Conservation (phyloP, 2,113 vertebrate genomes). For the Bettongia penicillata region DNA sequence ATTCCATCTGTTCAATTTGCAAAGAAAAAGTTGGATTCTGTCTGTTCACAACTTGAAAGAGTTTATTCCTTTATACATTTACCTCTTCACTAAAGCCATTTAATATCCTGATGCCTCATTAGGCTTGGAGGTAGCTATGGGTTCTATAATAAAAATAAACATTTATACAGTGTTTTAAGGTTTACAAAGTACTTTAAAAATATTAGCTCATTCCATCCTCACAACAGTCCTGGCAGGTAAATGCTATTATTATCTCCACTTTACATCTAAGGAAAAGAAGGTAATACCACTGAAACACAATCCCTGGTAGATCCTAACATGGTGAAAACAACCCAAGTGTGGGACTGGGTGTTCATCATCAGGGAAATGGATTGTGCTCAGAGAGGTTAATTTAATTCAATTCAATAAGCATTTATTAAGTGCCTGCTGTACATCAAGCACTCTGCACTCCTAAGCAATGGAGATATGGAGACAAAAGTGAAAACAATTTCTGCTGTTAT, state of each 20-base stretch:
- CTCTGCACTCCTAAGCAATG: neutral
- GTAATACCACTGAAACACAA: neutral
- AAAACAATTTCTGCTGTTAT: neutral
- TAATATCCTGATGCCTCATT: neutral
- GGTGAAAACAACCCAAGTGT: neutral
- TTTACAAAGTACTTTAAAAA: neutral
- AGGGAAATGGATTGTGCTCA: neutral
- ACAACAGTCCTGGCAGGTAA: neutral
- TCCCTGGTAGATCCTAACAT: neutral
- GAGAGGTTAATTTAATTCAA: neutral
- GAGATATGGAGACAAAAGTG: neutral
- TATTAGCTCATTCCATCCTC: neutral
- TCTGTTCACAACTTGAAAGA: neutral
- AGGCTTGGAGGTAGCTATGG: neutral
- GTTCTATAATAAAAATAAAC: neutral
- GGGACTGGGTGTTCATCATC: neutral
- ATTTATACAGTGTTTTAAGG: neutral
- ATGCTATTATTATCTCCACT: neutral
- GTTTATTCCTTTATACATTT: neutral
- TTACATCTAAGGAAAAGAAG: neutral
- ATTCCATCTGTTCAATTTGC: conserved; percentile 18
- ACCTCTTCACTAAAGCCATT: neutral
- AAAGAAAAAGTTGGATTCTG: neutral
- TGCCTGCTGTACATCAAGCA: neutral
- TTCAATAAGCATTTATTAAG: neutral